A percentile compares a stretch with the other conserved stretches of the same genome.
Evolutionary conservation across 2,797 vertebrate genomes (phyloP).

Genomic region (Anguilla anguilla): DNA sequence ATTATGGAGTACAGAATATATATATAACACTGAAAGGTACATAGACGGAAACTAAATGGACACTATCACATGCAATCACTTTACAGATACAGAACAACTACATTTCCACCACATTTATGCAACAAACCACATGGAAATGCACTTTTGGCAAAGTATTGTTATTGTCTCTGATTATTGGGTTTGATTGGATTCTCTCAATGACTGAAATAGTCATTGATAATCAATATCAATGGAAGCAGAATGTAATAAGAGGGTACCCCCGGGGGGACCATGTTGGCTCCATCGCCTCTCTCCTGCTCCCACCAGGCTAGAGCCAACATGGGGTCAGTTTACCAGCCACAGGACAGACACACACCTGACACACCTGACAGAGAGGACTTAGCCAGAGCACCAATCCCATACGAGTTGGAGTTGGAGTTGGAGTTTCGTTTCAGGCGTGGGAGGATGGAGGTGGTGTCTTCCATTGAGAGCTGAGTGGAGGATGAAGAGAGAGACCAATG

Average conservation of each 20-base stretch:
- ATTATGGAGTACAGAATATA: neutral
- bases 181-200: constrained; percentile 68
- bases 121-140: constrained; percentile 65
- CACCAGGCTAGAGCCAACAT: constrained; percentile 69
- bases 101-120: constrained; percentile 52
- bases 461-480: constrained; percentile 81
- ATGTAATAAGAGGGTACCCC: constrained; percentile 67
- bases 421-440: constrained; percentile 89
- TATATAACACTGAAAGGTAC: constrained; percentile 22
- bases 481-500: constrained; percentile 14
- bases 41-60: constrained; percentile 27
- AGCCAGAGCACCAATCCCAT: constrained; percentile 97
- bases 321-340: constrained; percentile 71
- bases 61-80: constrained; percentile 33
- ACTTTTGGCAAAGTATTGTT: constrained; percentile 58
- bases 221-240: constrained; percentile 61
- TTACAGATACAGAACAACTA: constrained; percentile 40
- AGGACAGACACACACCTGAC: constrained; percentile 79
- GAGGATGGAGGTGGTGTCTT: constrained; percentile 97
- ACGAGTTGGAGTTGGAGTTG: constrained; percentile 83
- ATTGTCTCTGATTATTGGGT: constrained; percentile 67
- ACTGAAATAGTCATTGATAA: constrained; percentile 68
- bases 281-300: constrained; percentile 60
- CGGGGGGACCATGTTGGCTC: constrained; percentile 76
- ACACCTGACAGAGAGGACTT: constrained; percentile 99